These are phyloP conservation scores for Drosophila teissieri DNA, from an alignment of 1,140 invertebrate species.

Conservation along the genomic window DNA sequence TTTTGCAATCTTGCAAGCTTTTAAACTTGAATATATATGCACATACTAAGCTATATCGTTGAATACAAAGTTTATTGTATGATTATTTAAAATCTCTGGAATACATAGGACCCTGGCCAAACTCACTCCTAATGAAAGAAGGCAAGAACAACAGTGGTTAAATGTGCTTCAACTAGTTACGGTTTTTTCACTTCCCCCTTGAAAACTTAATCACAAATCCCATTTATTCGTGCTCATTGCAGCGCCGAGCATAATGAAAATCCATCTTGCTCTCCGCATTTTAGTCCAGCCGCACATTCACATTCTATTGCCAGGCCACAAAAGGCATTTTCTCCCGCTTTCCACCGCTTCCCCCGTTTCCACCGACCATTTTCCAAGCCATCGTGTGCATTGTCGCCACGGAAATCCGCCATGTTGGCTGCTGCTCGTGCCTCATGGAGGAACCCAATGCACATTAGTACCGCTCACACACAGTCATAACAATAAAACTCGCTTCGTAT, in stretches of 20 bases:
- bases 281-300: constrained; percentile 30
- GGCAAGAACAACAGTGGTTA: neutral
- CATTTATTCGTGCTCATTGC: constrained; percentile 43
- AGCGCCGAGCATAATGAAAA: constrained; percentile 43
- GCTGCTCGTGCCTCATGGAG: constrained; percentile 22
- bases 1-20: too few relatives aligned
- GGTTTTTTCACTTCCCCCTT: neutral
- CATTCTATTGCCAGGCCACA: constrained; percentile 26
- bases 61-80: too few relatives aligned
- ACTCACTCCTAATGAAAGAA: neutral
- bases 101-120: neutral
- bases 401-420: constrained; percentile 78
- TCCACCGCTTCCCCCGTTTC: constrained; percentile 1
- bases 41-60: too few relatives aligned
- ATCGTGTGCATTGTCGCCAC: constrained; percentile 75
- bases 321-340: constrained; percentile 41
- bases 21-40: too few relatives aligned
- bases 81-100: neutral
- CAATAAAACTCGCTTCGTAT: constrained; percentile 53
- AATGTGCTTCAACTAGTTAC: neutral
- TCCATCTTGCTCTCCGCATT: constrained; percentile 26
- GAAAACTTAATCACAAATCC: constrained; percentile 40
- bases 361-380: constrained; percentile 37
- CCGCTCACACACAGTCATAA: constrained; percentile 9
- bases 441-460: constrained; percentile 57